Evolutionary conservation across 1,140 invertebrate genomes (phyloP).

Genomic region (Probaryconus sp.): DNA sequence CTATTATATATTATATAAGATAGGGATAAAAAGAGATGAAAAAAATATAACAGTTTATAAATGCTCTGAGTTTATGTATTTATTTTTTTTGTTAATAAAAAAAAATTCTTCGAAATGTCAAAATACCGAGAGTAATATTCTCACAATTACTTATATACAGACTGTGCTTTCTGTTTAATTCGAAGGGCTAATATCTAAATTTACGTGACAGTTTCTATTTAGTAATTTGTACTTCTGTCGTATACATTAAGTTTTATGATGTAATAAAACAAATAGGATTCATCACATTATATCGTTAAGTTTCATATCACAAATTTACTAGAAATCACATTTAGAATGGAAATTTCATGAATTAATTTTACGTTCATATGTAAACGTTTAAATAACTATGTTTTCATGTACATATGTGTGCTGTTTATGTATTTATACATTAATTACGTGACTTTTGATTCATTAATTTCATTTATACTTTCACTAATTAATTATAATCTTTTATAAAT

Average conservation of each 20-base stretch:
- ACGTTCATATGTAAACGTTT: too few species aligned
- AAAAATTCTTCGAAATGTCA: constrained; percentile 49
- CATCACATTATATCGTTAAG: constrained; percentile 40
- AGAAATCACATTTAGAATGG: constrained; percentile 18
- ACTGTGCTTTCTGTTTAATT: constrained; percentile 17
- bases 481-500: too few species aligned
- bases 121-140: constrained; percentile 40
- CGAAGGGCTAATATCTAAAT: constrained; percentile 45
- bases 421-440: too few species aligned
- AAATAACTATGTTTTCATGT: too few species aligned
- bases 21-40: too few species aligned
- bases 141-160: constrained; percentile 37
- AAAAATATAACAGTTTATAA: too few species aligned
- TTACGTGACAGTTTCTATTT: constrained; percentile 51
- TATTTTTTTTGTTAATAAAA: too few species aligned
- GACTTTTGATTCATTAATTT: too few species aligned
- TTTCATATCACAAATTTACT: constrained; percentile 7
- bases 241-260: constrained; percentile 60
- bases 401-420: too few species aligned
- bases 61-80: too few species aligned
- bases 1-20: too few species aligned
- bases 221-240: constrained; percentile 44
- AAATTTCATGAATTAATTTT: constrained; percentile 14
- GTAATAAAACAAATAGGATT: constrained; percentile 34
- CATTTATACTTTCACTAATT: too few species aligned